A percentile compares a stretch with the other conserved stretches of the same genome.
These are phyloP conservation scores for Liparis tanakae DNA, from an alignment of 2,797 vertebrate species.

Conservation along the genomic window DNA sequence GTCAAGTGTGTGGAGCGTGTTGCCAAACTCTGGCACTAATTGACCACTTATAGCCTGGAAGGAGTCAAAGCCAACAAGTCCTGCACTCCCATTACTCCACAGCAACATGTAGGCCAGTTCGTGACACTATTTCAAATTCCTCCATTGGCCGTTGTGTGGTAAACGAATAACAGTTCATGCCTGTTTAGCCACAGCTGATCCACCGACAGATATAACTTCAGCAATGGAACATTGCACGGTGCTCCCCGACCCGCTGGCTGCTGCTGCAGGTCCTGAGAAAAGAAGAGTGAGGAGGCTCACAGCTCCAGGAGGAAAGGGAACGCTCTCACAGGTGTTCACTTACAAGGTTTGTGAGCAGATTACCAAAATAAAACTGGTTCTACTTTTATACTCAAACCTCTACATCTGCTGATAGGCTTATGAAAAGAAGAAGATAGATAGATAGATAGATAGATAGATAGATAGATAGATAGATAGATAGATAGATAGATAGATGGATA, in stretches of 20 bases:
- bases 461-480: too few relatives aligned
- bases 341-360: conserved; percentile 42
- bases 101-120: conserved; percentile 40
- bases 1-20: conserved; percentile 46
- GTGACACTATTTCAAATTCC: conserved; percentile 51
- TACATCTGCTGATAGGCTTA: not conserved
- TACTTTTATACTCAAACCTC: conserved; percentile 15
- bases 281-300: conserved; percentile 16
- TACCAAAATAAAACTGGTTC: conserved; percentile 39
- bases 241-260: conserved; percentile 61
- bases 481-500: too few relatives aligned
- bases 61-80: conserved; percentile 26
- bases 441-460: too few relatives aligned
- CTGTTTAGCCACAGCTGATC: conserved; percentile 55
- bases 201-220: conserved; percentile 55
- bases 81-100: conserved; percentile 20
- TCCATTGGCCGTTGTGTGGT: conserved; percentile 36
- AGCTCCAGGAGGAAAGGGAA: conserved; percentile 51
- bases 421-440: conserved; percentile 7
- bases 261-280: conserved; percentile 54
- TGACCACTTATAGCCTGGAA: conserved; percentile 46
- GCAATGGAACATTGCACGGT: conserved; percentile 51
- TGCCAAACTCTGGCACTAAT: conserved; percentile 50
- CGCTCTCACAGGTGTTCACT: conserved; percentile 58
- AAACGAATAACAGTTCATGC: conserved; percentile 38